phyloP scores from a whole-genome alignment of 2,888 invertebrate genomes.

The Tetheella fluctuosa region DNA sequence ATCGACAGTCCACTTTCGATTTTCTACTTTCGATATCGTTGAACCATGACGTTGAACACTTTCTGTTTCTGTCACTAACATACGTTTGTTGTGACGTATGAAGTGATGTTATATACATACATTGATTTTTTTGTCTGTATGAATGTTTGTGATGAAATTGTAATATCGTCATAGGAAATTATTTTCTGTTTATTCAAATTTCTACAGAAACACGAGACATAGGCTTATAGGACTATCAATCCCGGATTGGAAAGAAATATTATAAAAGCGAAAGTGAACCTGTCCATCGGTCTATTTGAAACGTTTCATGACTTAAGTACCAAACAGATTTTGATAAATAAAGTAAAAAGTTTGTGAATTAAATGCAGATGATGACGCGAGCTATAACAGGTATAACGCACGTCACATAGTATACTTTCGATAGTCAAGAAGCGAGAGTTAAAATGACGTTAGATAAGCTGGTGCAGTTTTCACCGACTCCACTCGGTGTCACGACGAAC shows the following conservation, averaged over 20 bases:
- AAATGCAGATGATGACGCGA: too few relatives aligned
- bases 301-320: too few relatives aligned
- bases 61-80: background rate
- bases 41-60: too few relatives aligned
- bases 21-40: slow-evolving; percentile 46
- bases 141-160: background rate
- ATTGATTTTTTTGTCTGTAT: background rate
- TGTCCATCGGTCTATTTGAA: too few relatives aligned
- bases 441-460: slow-evolving; percentile 3
- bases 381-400: background rate
- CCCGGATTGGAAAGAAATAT: too few relatives aligned
- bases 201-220: too few relatives aligned
- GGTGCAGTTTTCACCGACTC: slow-evolving; percentile 4
- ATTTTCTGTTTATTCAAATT: too few relatives aligned
- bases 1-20: slow-evolving; percentile 45
- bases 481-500: slow-evolving; percentile 5
- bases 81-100: background rate
- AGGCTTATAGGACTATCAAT: too few relatives aligned
- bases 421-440: slow-evolving; percentile 15
- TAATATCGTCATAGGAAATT: too few relatives aligned
- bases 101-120: background rate
- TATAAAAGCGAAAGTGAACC: too few relatives aligned
- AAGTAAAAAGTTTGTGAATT: too few relatives aligned
- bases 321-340: too few relatives aligned
- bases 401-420: background rate